Evolutionary conservation across 30 jellyfish, hydroid and myxozoan genomes (phyloP), one percentile per base, ranked within the genome.

Genomic region (Rhopilema esculentum): DNA sequence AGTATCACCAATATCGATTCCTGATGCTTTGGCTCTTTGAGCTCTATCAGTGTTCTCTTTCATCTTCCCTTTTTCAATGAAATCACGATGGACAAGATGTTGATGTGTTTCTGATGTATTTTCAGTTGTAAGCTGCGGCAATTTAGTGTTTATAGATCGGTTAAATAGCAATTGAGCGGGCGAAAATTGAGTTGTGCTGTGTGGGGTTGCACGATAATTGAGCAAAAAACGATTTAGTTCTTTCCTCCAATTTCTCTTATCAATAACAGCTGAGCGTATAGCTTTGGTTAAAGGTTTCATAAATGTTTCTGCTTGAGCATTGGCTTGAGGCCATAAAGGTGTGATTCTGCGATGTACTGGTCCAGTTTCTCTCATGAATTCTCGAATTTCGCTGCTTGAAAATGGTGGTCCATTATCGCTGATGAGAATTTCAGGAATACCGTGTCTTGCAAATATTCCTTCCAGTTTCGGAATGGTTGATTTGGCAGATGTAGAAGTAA

Each of bases 171-270:
- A 67, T 48, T 40, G 80, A 62, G 89, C 82, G 66, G 80, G 82
- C 33, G 89, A 61, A 63, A 81, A 20, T 64, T 67, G 83, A 24
- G 83, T 81, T 63, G 83, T 81, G 91, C 83, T 81, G 91, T 83
- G 86, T 21, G 92, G 79, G 22, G 92, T 83, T 24, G 85, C 85
- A 15, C 92, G 77, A 49, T 80, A 65, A 80, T 63, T 66, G 51
- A 63, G 64, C 64, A 80, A 66, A 65, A 80, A 80, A 18, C 62
- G 75, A 64, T 80, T 32, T 22, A 80, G 52, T 65, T 80, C 90
- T 19, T 63, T 66, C 52, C 90, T 64, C 90, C 90, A 80, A 49
- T 48, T 69, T 69, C 76, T 76, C 61, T 76, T 76, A 48, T n/a
- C 75, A 48, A 23, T 23, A 40, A 40, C 57, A 40, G 57, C 57